Base-by-base conservation (phyloP, 2,797 vertebrate species). In the Epinephelus awoara region DNA sequence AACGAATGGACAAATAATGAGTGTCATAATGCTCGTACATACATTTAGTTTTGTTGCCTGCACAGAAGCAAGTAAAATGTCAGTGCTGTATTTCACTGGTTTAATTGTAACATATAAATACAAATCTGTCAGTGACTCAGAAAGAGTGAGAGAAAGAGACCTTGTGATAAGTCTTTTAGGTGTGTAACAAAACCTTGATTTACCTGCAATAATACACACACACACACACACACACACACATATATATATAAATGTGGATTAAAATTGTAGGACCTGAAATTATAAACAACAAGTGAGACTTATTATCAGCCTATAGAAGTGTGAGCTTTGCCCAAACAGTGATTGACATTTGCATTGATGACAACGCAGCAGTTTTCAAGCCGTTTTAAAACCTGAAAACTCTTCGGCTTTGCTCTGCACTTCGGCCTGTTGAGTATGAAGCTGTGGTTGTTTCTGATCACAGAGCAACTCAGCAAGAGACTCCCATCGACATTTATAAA, bases 1-100 rank as follows among this genome's bases (percentile, higher is more conserved):
- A 89, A 85, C 85, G 78, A 79, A 86, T 84, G 71, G 58, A 64
- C 40, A 44, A 75, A 80, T 78, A 78, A 90, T 57, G 71, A 72
- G 69, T 3, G 66, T 65, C 46, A 40, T 68, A 21, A 83, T 66
- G 72, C 72, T 57, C 0, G 27, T 75, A 74, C 79, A 79, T 10
- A 49, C 77, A 71, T 75, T 84, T 79, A 57, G 57, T 84, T 74
- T 71, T 57, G 85, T 84, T 75, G 79, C 51, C 57, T 69, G 69
- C 49, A 75, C 54, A 67, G 50, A 57, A 34, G 50, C 59, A 44
- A 72, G 50, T 42, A 52, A 88, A 88, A 88, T 82, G 80, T 86
- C 87, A 79, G 50, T 1, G 59, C 19, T 57, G 0, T 75, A 57
- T 80, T 81, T 86, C 64, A 67, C 67, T 55, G 61, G 6, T 50